Evolutionary conservation across 2,113 vertebrate species (phyloP).

Genomic region (Hemichromis elongatus): DNA sequence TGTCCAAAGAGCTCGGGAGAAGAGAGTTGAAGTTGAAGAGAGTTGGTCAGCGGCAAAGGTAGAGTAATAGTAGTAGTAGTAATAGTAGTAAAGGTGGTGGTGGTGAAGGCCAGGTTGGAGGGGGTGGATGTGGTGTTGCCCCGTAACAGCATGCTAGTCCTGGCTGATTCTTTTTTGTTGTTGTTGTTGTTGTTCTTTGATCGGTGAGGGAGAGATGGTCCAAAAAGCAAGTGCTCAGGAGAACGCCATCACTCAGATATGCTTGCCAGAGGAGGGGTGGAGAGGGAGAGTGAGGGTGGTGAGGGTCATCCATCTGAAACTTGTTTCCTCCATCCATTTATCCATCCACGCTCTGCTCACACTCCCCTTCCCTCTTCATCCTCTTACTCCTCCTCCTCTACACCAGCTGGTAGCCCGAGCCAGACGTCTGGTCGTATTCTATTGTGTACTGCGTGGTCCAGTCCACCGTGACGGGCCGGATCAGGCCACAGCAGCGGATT

Average conservation of each 20-base stretch:
- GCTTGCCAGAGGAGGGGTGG: background rate
- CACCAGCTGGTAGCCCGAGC: slow-evolving; percentile 97
- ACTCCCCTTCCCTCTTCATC: background rate
- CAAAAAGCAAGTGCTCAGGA: slow-evolving; percentile 76
- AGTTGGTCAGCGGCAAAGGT: slow-evolving; percentile 25
- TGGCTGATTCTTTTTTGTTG: slow-evolving; percentile 50
- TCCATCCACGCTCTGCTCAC: background rate
- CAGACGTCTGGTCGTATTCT: slow-evolving; percentile 97
- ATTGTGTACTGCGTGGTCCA: slow-evolving; percentile 98
- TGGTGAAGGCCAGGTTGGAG: background rate
- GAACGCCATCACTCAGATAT: slow-evolving; percentile 70
- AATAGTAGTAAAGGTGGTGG: slow-evolving; percentile 20
- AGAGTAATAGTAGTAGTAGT: slow-evolving; percentile 32
- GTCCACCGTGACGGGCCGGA: slow-evolving; percentile 92
- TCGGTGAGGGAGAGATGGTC: slow-evolving; percentile 77
- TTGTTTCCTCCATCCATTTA: background rate
- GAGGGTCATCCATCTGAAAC: background rate
- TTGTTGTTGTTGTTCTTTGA: slow-evolving; percentile 42
- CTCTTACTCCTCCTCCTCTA: slow-evolving; percentile 62
- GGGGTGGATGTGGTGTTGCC: slow-evolving; percentile 64
- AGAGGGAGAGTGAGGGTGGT: background rate
- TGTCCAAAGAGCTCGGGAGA: slow-evolving; percentile 72
- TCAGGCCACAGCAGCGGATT: slow-evolving; percentile 96
- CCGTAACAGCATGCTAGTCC: slow-evolving; percentile 86
- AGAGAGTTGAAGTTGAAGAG: background rate